Base-by-base conservation (phyloP, 2,113 vertebrate species). In the Onychorhynchus coronatus region DNA sequence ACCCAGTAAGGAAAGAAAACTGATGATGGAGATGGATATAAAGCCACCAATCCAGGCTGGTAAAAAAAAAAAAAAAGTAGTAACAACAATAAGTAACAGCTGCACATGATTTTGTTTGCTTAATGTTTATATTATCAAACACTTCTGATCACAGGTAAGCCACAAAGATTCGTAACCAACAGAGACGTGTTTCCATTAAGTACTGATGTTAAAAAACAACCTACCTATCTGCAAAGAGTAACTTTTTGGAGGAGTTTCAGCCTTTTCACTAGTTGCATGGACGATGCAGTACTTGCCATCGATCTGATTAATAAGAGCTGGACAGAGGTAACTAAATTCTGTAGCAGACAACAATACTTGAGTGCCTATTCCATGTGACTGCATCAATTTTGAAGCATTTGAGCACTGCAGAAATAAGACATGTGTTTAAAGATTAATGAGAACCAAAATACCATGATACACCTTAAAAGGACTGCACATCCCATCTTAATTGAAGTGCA, bases 11-110 rank as follows among this genome's bases (percentile, higher is more conserved):
- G 99, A 99, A 49, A 99, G 98, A 96, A 99, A 98, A 95, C 99
- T 99, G 97, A 99, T 99, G 97, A 99, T 88, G 2, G 99, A 99
- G 97, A 99, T 99, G 78, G 99, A 99, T 89, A 99, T 95, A 95
- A 99, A 99, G 12, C 99, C 99, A 65, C 99, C 99, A 44, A 98
- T 96, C 99, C 99, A 99, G 75, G 99, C 99, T 99, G 98, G 79
- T 12, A 87, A 92, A 56, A 97, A 41, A 93, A n/a, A n/a, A 28
- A 46, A 17, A 0, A 58, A 52, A 27, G 50, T 14, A 37, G 9
- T 14, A 59, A 50, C 7, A 84, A 49, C 14, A 52, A 3, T 68
- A 72, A 85, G 3, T 39, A 56, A 81, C 13, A 44, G 31, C 56
- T 31, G 2, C 25, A 76, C 8, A 49, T n/a, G 8, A 91, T 31